Evolutionary conservation across 2,888 invertebrate genomes (phyloP).

Genomic region (Caenorhabditis angaria): DNA sequence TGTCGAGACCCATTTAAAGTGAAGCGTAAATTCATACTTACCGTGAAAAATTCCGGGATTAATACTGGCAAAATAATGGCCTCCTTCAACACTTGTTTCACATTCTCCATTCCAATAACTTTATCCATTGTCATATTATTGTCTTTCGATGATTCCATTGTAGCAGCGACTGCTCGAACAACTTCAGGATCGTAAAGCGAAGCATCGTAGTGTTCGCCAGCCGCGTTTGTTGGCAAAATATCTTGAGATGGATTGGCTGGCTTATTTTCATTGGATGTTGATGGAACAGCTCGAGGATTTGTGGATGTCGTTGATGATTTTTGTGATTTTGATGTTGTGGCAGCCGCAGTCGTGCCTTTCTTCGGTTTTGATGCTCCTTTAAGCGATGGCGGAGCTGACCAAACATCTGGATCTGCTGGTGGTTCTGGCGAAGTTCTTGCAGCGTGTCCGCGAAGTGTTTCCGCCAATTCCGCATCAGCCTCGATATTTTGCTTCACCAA

Average conservation of each 20-base stretch:
- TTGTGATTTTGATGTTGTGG: conserved; percentile 1
- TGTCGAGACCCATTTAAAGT: too few relatives aligned
- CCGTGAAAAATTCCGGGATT: conserved; percentile 95
- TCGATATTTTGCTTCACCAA: background rate
- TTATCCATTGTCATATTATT: conserved; percentile 21
- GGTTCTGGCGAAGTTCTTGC: conserved; percentile 26
- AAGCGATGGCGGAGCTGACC: conserved; percentile 25
- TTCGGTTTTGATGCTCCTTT: conserved; percentile 1
- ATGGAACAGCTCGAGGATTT: background rate
- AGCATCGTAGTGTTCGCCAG: conserved; percentile 32
- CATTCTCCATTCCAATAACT: conserved; percentile 75
- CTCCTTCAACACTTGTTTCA: conserved; percentile 85
- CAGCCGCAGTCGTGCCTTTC: conserved; percentile 1
- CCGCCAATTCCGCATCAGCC: background rate
- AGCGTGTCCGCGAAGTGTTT: background rate
- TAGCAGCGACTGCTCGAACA: conserved; percentile 27
- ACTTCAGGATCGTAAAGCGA: conserved; percentile 26
- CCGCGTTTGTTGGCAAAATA: conserved; percentile 28
- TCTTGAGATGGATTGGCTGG: conserved; percentile 24
- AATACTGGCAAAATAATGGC: conserved; percentile 96
- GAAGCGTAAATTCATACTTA: conserved; percentile 43
- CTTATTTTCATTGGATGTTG: conserved; percentile 3
- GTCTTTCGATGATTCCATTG: conserved; percentile 47
- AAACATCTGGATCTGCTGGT: conserved; percentile 44
- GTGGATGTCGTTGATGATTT: conserved; percentile 11